phyloP scores from a whole-genome alignment of 2,888 invertebrate species.

The Leistus spinibarbis region DNA sequence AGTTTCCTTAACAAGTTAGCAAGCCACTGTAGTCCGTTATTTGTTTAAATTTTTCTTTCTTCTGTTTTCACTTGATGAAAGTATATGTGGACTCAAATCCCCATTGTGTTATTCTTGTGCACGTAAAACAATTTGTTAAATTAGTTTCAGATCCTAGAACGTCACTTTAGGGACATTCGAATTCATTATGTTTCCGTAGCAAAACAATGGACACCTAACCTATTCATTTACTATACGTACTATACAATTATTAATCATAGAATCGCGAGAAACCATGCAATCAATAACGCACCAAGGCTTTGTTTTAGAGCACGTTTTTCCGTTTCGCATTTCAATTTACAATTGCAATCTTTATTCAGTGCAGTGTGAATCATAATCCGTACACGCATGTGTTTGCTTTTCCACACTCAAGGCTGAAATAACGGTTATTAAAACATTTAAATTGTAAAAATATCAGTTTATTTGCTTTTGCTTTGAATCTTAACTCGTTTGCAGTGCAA shows the following conservation, averaged over 20 bases:
- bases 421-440: neutral
- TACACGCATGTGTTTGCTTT: neutral
- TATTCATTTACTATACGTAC: neutral
- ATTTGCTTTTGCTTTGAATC: neutral
- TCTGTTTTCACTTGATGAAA: no score
- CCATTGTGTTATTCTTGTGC: no score
- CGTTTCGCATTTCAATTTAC: neutral
- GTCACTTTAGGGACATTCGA: no score
- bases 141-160: no score
- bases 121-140: no score
- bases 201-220: neutral
- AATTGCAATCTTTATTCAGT: neutral
- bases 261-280: neutral
- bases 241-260: neutral
- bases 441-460: neutral
- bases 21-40: no score
- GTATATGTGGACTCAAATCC: no score
- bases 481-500: no score
- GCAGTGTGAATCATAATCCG: neutral
- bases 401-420: neutral
- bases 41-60: no score
- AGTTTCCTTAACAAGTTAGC: no score
- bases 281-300: neutral
- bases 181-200: neutral
- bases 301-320: neutral